phyloP scores from a whole-genome alignment of 1,140 invertebrate genomes.

The Gerris buenoi region DNA sequence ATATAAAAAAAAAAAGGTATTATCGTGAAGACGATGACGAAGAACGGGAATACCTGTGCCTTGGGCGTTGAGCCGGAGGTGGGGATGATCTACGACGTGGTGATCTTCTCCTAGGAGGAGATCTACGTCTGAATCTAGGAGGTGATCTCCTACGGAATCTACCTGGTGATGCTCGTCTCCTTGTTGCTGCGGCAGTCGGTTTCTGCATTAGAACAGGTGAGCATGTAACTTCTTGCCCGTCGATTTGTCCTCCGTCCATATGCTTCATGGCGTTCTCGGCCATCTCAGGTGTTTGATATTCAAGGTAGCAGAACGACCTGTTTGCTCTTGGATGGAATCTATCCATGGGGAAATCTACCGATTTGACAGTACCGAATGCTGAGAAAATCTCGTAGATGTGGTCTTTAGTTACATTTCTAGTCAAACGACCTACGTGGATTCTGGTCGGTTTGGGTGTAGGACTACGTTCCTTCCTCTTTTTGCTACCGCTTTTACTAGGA shows the following conservation, averaged over 20 bases:
- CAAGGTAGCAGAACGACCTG: constrained; percentile 85
- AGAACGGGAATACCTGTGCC: neutral
- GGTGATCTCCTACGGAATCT: neutral
- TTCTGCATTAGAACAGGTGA: constrained; percentile 73
- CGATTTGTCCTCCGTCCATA: constrained; percentile 93
- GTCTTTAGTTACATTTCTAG: constrained; percentile 81
- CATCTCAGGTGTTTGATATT: constrained; percentile 83
- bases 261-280: constrained; percentile 97
- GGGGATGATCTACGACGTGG: neutral
- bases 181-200: neutral
- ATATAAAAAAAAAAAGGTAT: too few relatives aligned
- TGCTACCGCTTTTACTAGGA: too few relatives aligned
- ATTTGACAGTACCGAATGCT: constrained; percentile 77
- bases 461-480: constrained; percentile 56
- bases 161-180: neutral
- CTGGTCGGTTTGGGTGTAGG: constrained; percentile 73
- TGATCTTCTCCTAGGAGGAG: neutral
- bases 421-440: constrained; percentile 82
- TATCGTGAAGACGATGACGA: too few relatives aligned
- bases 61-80: constrained; percentile 4
- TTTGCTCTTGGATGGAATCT: constrained; percentile 70
- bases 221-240: constrained; percentile 86
- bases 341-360: constrained; percentile 77
- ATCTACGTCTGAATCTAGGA: neutral
- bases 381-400: constrained; percentile 92